Conservation (phyloP, 1,140 invertebrate species). For the Philaenus spumarius region DNA sequence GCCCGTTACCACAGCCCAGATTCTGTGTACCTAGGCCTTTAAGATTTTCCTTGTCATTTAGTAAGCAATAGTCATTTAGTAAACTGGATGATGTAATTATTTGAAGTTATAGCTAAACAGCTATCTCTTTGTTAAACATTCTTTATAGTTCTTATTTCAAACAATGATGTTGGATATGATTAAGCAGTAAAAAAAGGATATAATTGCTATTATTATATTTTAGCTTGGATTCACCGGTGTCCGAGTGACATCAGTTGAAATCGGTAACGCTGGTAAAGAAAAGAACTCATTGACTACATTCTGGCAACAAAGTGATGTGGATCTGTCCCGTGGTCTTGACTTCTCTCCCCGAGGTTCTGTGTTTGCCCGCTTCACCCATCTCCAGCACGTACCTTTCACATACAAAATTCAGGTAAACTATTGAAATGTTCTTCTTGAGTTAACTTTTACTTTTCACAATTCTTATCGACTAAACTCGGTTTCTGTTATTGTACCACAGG, state of each 20-base stretch:
- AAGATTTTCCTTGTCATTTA: too few relatives aligned
- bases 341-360: conserved; percentile 41
- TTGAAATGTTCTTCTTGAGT: neutral
- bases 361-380: conserved; percentile 43
- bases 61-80: too few relatives aligned
- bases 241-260: conserved; percentile 44
- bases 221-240: conserved; percentile 55
- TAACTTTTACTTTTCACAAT: too few relatives aligned
- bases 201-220: neutral
- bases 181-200: neutral
- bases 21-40: too few relatives aligned
- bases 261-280: conserved; percentile 36
- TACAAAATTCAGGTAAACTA: conserved; percentile 35
- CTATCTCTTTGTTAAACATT: too few relatives aligned
- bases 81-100: too few relatives aligned
- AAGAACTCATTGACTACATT: conserved; percentile 40
- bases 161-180: neutral
- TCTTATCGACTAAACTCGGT: too few relatives aligned
- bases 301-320: conserved; percentile 46
- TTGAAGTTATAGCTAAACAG: too few relatives aligned
- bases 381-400: conserved; percentile 42
- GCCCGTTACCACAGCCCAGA: too few relatives aligned
- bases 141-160: too few relatives aligned
- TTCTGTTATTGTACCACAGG: conserved; percentile 22
- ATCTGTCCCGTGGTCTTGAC: conserved; percentile 44